Evolutionary conservation across 1,140 invertebrate genomes (phyloP).

Genomic region (Macrostomum lignano): DNA sequence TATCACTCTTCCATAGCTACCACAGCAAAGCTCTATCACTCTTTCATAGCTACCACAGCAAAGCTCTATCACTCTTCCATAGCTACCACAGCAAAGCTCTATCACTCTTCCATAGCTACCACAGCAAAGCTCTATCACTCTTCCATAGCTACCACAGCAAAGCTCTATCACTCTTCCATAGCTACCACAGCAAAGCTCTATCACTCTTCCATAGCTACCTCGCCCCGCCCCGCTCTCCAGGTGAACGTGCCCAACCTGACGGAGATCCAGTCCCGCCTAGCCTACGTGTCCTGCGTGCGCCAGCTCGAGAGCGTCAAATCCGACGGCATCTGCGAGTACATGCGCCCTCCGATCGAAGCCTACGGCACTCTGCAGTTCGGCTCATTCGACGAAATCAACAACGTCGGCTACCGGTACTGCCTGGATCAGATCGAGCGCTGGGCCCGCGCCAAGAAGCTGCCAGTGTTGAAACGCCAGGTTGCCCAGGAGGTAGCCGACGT

Average conservation of each 20-base stretch:
- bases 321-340: constrained; percentile 89
- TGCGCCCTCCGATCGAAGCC: constrained; percentile 80
- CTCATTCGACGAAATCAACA: constrained; percentile 66
- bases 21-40: no score
- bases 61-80: no score
- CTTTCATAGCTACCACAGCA: no score
- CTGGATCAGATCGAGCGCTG: not conserved
- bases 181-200: no score
- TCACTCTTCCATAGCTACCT: no score
- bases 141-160: no score
- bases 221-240: no score
- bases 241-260: constrained; percentile 81
- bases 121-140: no score
- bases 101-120: no score
- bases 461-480: not conserved
- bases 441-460: not conserved
- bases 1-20: no score
- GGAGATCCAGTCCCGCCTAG: constrained; percentile 78
- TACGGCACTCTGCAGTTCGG: constrained; percentile 89
- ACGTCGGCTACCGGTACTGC: not conserved
- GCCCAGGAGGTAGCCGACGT: constrained; percentile 4
- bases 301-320: constrained; percentile 85
- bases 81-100: no score
- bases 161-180: no score
- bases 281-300: constrained; percentile 86